Evolutionary conservation across 2,888 invertebrate genomes (phyloP).

Genomic region (Oscheius myriophilus): DNA sequence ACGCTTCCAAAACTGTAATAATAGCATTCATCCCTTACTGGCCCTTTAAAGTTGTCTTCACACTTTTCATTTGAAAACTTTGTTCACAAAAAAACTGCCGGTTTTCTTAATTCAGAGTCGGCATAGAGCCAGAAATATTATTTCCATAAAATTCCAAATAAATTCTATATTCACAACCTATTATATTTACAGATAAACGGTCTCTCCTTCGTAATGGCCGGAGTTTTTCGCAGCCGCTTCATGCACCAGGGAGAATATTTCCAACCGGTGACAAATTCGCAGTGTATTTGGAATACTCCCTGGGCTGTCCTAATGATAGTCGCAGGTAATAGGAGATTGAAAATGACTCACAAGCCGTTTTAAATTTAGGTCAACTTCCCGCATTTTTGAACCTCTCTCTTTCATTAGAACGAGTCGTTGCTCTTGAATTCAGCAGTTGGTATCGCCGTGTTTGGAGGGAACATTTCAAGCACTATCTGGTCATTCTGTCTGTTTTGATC

Average conservation of each 20-base stretch:
- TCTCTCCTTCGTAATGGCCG: conserved; percentile 46
- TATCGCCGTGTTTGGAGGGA: conserved; percentile 49
- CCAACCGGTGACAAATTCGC: conserved; percentile 31
- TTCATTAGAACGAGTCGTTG: conserved; percentile 47
- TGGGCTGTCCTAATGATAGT: conserved; percentile 52
- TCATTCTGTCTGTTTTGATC: conserved; percentile 29
- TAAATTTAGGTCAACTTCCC: conserved; percentile 43
- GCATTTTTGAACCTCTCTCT: conserved; percentile 45
- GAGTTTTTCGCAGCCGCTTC: conserved; percentile 35
- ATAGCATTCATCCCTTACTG: too few species aligned
- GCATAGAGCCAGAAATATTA: too few species aligned
- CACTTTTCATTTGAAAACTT: too few species aligned
- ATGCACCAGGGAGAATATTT: conserved; percentile 32
- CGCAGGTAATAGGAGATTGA: conserved; percentile 30
- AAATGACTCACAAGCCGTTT: not conserved
- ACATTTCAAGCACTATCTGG: conserved; percentile 37
- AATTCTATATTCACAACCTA: too few species aligned
- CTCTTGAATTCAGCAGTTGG: conserved; percentile 45
- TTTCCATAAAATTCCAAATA: too few species aligned
- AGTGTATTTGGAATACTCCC: conserved; percentile 41
- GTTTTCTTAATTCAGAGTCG: too few species aligned
- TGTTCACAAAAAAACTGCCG: too few species aligned
- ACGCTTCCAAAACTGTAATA: too few species aligned
- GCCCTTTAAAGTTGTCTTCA: too few species aligned
- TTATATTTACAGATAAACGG: conserved; percentile 48